Conservation (phyloP, 2,888 invertebrate genomes). For the Aleiodes leptofemur region DNA sequence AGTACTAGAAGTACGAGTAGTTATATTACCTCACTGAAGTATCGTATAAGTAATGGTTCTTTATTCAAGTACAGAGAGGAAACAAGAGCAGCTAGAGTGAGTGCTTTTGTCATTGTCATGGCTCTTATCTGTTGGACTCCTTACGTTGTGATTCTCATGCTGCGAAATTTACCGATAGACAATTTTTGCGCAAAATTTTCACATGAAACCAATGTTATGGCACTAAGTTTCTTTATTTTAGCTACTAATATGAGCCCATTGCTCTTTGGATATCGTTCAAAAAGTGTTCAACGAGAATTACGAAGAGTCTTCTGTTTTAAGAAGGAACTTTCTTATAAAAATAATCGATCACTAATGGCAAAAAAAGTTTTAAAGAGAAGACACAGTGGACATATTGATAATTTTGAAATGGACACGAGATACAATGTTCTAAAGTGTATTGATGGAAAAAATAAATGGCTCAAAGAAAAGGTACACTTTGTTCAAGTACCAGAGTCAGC, state of each 20-base stretch:
- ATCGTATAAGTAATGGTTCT: constrained; percentile 89
- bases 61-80: constrained; percentile 91
- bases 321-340: constrained; percentile 71
- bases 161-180: constrained; percentile 74
- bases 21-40: constrained; percentile 85
- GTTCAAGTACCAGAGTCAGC: constrained; percentile 78
- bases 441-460: constrained; percentile 70
- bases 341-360: constrained; percentile 75
- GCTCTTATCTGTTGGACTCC: constrained; percentile 79
- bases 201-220: constrained; percentile 64
- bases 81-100: constrained; percentile 91
- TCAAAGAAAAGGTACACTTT: constrained; percentile 76
- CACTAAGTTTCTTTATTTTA: constrained; percentile 76
- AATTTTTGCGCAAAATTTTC: constrained; percentile 40
- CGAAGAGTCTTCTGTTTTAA: constrained; percentile 76
- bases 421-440: constrained; percentile 73
- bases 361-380: constrained; percentile 71
- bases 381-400: constrained; percentile 66
- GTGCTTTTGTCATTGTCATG: constrained; percentile 86
- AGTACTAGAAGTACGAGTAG: constrained; percentile 77
- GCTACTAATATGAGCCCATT: constrained; percentile 84
- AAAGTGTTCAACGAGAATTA: constrained; percentile 80
- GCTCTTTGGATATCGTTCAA: constrained; percentile 86
- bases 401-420: constrained; percentile 65
- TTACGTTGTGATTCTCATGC: constrained; percentile 74